These are phyloP conservation scores for Hemicentrotus pulcherrimus DNA, from an alignment of 35 echinoderm and acorn worm species.

Conservation along the genomic window DNA sequence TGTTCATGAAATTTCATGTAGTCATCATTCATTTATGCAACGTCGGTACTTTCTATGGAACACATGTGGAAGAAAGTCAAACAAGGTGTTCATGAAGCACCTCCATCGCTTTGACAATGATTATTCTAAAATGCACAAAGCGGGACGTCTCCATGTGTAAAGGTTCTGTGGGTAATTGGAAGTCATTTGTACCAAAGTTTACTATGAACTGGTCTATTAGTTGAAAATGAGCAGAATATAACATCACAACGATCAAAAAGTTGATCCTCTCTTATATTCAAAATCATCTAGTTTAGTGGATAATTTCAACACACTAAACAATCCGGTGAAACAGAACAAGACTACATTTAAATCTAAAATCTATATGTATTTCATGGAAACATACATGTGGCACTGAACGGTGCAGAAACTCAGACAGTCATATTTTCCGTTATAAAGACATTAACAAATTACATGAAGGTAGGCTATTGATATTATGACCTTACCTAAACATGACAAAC, in stretches of 20 bases:
- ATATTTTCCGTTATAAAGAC: background rate
- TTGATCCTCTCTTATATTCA: background rate
- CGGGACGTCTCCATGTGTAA: too few relatives aligned
- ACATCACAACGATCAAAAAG: background rate
- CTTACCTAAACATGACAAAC: constrained; percentile 96
- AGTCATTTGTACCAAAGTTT: too few relatives aligned
- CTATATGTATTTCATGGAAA: background rate
- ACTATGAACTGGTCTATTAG: too few relatives aligned
- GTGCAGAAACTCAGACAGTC: background rate
- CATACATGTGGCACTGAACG: background rate
- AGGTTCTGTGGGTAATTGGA: too few relatives aligned
- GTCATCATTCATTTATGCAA: too few relatives aligned
- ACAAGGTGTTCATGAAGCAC: too few relatives aligned
- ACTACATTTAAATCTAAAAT: background rate
- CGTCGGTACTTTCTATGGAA: too few relatives aligned
- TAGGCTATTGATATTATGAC: background rate
- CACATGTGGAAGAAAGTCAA: too few relatives aligned
- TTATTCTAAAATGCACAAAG: too few relatives aligned
- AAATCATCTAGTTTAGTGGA: background rate
- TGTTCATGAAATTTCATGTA: too few relatives aligned
- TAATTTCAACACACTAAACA: background rate
- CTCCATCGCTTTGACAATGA: too few relatives aligned
- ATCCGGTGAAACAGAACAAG: background rate
- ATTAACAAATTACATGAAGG: background rate
- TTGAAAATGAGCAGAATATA: background rate